Evolutionary conservation across 2,888 invertebrate species (phyloP), one percentile per base, ranked within the genome.

Genomic region (Drosophila hamatofila): DNA sequence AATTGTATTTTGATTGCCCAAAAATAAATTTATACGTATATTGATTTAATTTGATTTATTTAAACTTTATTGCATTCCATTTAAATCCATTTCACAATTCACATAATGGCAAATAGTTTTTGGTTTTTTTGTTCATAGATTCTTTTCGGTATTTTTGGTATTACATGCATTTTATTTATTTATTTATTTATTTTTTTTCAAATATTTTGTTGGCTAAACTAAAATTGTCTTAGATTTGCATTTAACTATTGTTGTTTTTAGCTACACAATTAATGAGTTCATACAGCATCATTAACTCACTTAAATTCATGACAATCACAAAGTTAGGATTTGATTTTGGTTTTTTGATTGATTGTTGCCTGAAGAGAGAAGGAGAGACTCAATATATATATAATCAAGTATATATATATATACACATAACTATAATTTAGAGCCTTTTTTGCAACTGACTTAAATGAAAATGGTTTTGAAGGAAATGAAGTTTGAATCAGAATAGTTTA

Each of bases 291-390:
- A 81, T 55, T 66, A 65, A 67, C 75, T 75, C 63, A 78, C 84
- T 78, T 89, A 84, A 89, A 87, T 89, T 84, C 87, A 68, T 89
- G 84, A 81, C 74, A 89, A 84, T 84, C 84, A 84, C 84, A 84
- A 84, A 89, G 79, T 89, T 89, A 74, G 89, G 73, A 78, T 86
- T 89, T 87, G 79, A 76, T 80, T 83, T 86, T 49, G 51, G 18
- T 68, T 44, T 60, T 70, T 66, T 59, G 25, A 21, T 72, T 69
- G 68, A 65, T 58, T 77, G 60, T 77, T 72, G 70, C 61, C n/a
- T n/a, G 42, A 42, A 42, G 42, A 39, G n/a, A 42, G 39, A 39
- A 11, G 6, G 5, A 16, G 37, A 16, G 8, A 21, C 12, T 14
- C n/a, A n/a, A n/a, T n/a, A n/a, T n/a, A n/a, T n/a, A 66, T 12